Conservation (phyloP, 2,888 invertebrate species). For the Patella ulyssiponensis region DNA sequence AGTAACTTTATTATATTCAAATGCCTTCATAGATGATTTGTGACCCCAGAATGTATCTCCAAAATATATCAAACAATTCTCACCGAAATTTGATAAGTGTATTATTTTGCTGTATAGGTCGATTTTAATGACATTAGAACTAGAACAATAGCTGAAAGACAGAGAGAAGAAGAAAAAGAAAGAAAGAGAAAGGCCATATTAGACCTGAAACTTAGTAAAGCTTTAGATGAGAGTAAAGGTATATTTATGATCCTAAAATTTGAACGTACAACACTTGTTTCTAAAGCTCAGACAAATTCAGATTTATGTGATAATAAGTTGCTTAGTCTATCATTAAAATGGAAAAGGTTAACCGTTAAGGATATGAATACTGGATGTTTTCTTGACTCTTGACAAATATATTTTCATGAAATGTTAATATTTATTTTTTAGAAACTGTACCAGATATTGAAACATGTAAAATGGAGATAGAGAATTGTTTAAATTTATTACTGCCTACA, state of each 20-base stretch:
- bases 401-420: neutral
- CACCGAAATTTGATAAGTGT: neutral
- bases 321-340: no score
- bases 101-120: constrained; percentile 55
- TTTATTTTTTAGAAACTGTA: constrained; percentile 46
- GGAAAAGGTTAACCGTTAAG: no score
- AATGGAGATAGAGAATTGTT: constrained; percentile 71
- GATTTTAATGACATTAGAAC: constrained; percentile 71
- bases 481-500: constrained; percentile 71
- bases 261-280: neutral
- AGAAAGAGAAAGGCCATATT: constrained; percentile 57
- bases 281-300: neutral
- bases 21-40: no score
- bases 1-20: no score
- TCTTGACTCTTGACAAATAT: no score
- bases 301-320: no score
- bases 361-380: no score
- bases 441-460: constrained; percentile 66
- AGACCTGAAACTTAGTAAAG: constrained; percentile 62
- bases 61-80: neutral
- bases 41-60: neutral
- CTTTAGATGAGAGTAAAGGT: constrained; percentile 67
- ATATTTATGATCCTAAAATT: neutral
- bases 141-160: constrained; percentile 63
- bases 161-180: constrained; percentile 61